phyloP scores from a whole-genome alignment of 2,888 invertebrate species.

The Lasioglossum figueresi region DNA sequence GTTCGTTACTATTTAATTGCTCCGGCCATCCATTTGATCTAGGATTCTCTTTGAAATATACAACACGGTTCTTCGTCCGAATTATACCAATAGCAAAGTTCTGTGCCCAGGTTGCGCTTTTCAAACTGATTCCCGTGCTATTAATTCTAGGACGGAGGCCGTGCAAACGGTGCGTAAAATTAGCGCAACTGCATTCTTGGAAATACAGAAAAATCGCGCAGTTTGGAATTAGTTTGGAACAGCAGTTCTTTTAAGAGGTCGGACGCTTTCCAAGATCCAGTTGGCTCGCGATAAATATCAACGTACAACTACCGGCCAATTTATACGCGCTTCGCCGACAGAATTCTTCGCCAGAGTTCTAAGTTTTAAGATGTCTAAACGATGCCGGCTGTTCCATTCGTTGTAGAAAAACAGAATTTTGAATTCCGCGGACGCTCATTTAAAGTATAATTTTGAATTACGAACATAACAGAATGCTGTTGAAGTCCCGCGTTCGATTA shows the following conservation, averaged over 20 bases:
- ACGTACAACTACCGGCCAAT: slow-evolving; percentile 2
- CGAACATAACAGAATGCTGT: neutral
- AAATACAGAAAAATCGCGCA: neutral
- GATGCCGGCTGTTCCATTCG: neutral
- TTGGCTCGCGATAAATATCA: slow-evolving; percentile 35
- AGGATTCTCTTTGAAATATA: neutral
- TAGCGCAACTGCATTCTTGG: neutral
- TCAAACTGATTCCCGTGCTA: neutral
- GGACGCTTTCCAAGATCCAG: neutral
- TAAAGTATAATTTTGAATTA: too few species aligned
- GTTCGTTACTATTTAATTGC: neutral
- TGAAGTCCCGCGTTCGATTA: neutral
- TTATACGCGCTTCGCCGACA: neutral
- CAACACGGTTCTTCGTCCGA: neutral
- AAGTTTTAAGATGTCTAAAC: neutral
- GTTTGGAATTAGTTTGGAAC: neutral
- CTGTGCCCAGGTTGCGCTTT: neutral
- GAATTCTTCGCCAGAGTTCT: neutral
- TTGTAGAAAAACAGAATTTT: neutral
- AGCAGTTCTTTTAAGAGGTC: slow-evolving; percentile 22
- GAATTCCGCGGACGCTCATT: too few species aligned
- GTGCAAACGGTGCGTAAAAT: slow-evolving; percentile 41
- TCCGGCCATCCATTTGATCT: neutral
- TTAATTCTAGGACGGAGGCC: neutral
- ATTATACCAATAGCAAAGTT: neutral